Evolutionary conservation across 2,797 vertebrate species (phyloP).

Genomic region (Emys orbicularis): DNA sequence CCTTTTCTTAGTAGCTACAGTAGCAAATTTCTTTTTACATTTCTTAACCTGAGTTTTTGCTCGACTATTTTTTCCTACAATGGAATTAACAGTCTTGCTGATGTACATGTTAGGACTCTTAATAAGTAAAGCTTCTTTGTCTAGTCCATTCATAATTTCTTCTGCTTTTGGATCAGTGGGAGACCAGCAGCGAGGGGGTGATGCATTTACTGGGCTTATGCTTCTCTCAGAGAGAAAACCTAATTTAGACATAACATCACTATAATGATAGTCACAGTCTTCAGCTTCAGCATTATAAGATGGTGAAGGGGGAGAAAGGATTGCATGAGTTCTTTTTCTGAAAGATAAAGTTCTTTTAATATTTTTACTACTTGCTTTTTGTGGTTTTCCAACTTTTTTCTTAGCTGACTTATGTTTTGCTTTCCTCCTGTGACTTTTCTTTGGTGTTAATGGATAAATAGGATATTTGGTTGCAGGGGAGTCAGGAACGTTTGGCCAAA

Average conservation of each 20-base stretch:
- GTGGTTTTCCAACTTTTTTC: slow-evolving; percentile 84
- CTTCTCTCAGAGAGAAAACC: slow-evolving; percentile 97
- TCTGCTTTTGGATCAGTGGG: slow-evolving; percentile 93
- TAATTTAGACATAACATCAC: slow-evolving; percentile 96
- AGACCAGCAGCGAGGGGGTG: slow-evolving; percentile 98
- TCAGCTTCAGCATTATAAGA: slow-evolving; percentile 91
- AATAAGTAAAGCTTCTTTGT: slow-evolving; percentile 86
- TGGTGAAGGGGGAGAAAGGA: slow-evolving; percentile 87
- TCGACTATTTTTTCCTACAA: slow-evolving; percentile 78
- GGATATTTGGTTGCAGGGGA: slow-evolving; percentile 94
- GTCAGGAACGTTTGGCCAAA: slow-evolving; percentile 97
- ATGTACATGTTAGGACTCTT: slow-evolving; percentile 81
- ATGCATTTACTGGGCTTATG: slow-evolving; percentile 90
- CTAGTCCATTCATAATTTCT: slow-evolving; percentile 81
- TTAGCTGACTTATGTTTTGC: slow-evolving; percentile 89
- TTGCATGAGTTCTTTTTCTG: slow-evolving; percentile 79
- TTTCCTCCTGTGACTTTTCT: slow-evolving; percentile 92
- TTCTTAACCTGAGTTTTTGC: slow-evolving; percentile 83
- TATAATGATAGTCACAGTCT: slow-evolving; percentile 91
- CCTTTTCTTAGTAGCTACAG: slow-evolving; percentile 81
- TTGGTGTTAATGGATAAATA: slow-evolving; percentile 89
- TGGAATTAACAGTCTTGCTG: slow-evolving; percentile 73
- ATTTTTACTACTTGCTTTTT: slow-evolving; percentile 82
- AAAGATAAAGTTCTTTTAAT: slow-evolving; percentile 84
- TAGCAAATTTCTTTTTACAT: slow-evolving; percentile 83